Evolutionary conservation across 1,140 invertebrate genomes (phyloP), one percentile per base, ranked within the genome.

Genomic region (Solenopsis fugax): DNA sequence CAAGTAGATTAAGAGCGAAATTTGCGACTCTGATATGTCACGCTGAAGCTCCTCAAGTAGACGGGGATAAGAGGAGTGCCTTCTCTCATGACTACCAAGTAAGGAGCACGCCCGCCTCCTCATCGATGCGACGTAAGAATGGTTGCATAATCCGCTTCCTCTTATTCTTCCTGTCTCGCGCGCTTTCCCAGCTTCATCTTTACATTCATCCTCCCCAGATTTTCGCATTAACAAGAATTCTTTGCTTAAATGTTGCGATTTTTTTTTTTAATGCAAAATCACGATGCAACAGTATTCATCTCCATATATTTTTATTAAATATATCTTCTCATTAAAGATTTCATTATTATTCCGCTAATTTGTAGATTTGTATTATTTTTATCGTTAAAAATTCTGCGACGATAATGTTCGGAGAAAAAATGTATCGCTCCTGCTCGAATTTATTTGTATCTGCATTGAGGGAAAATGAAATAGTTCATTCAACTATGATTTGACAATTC

Each of bases 81-180:
- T 58, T 86, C 60, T 65, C 76, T 86, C 60, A 69, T 76, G 76
- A 89, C 71, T 86, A 88, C 21, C 52, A 86, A 89, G 72, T 84
- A 56, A 72, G 69, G n/a, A 65, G 62, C 34, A 52, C 16, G 24
- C 52, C 13, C 54, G 48, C 54, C 41, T 48, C 1, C 21, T 82
- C 21, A 13, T 71, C 80, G 54, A 62, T 86, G 86, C 64, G n/a
- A 88, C 45, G 56, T 80, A 89, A 89, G 58, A 69, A 76, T 54
- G 52, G 58, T 89, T 89, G 69, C 76, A 86, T 88, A 89, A 89
- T 80, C 81, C 58, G 62, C 50, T 58, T 48, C 9, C 24, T 75
- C 45, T 58, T n/a, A 48, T 50, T 24, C 41, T 71, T 58, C 18
- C 21, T 65, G 1, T 56, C 21, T 24, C 24, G 50, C 12, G 2